Evolutionary conservation across 1,140 invertebrate genomes (phyloP), one percentile per base, ranked within the genome.

Genomic region (Oscheius sp.): DNA sequence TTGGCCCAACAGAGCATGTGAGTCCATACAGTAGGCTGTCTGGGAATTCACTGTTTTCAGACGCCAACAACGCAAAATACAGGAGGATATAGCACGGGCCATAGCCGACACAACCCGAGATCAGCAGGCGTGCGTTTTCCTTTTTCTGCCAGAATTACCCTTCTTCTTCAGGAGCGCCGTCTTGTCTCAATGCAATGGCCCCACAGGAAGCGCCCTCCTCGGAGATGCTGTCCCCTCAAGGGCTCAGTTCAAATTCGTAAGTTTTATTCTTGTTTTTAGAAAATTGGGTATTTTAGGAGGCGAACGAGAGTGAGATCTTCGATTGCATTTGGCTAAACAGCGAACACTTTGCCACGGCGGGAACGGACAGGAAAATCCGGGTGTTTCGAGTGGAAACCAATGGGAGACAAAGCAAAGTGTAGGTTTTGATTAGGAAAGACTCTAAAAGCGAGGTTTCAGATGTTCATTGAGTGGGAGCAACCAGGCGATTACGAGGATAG

Each of bases 291-390:
- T 29, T 75, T 58, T 42, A 76, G 74, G 74, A 76, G 32, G 49
- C 64, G 10, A 28, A 67, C 28, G 75, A 75, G 28, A 72, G 72
- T 20, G 75, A 76, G 64, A 34, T 76, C 3, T 68, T 58, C 2
- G 72, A 75, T 45, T 31, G 75, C 15, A 15, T 15, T 7, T 76
- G 75, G 75, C 35, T 76, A 13, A 31, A 52, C 36, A 52, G 35
- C 4, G 72, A 76, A 26, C 63, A 49, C 4, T 76, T 76, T 46
- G 71, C 67, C 2, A 68, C 70, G 3, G 71, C 42, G 36, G 66
- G 71, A 10, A 35, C 29, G 7, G 75, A 76, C 34, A 61, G 62
- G 29, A 73, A 58, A 13, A 72, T 75, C 15, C 58, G 58, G 15
- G 46, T 75, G 1, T 71, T 59, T 68, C 49, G 59, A 18, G 29